Percentiles rank a stretch among this genome's conserved stretches.
Conservation (phyloP, 2,797 vertebrate genomes). For the Emys orbicularis region DNA sequence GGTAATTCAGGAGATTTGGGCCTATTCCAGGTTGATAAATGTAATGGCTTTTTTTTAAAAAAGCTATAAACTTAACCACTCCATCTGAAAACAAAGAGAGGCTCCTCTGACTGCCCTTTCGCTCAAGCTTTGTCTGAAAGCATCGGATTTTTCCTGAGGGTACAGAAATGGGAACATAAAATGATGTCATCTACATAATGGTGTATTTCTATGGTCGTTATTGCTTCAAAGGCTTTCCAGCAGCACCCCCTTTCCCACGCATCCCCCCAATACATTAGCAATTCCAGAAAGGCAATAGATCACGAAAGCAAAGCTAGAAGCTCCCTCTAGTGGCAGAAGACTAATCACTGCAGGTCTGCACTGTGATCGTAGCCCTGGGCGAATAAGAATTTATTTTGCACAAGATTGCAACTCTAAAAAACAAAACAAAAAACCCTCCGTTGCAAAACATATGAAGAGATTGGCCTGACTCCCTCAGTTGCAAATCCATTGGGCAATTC, state of each 20-base stretch:
- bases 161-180: background rate
- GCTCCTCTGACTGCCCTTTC: background rate
- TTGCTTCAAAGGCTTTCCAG: background rate
- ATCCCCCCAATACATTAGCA: background rate
- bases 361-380: background rate
- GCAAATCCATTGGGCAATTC: background rate
- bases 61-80: background rate
- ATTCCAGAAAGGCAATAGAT: background rate
- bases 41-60: background rate
- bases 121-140: background rate
- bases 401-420: background rate
- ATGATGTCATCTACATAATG: background rate
- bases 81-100: background rate
- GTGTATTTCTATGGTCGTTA: background rate
- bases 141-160: background rate
- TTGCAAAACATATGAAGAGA: background rate
- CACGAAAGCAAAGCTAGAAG: background rate
- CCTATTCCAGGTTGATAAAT: background rate
- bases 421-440: background rate
- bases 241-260: background rate
- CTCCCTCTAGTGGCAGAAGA: background rate
- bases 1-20: background rate
- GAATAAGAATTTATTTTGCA: background rate
- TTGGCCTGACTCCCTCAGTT: background rate
- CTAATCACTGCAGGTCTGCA: background rate